phyloP scores from a whole-genome alignment of 64 coral and sea anemone species.

The Trachythela sp. region DNA sequence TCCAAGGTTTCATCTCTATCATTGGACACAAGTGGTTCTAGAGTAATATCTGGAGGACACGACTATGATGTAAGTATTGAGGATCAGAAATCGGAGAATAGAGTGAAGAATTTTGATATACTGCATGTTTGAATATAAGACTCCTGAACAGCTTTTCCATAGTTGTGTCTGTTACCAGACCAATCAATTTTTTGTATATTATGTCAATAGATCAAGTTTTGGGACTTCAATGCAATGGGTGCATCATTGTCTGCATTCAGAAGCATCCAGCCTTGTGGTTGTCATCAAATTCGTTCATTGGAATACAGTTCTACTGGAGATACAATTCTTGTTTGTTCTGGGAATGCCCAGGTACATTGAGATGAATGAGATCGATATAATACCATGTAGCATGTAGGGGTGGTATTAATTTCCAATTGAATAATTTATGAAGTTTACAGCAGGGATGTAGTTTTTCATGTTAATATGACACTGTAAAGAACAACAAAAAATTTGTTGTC shows the following conservation, averaged over 20 bases:
- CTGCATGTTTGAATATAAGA: too few species aligned
- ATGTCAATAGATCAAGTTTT: slow-evolving; percentile 71
- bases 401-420: too few species aligned
- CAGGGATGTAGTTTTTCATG: too few species aligned
- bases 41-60: slow-evolving; percentile 77
- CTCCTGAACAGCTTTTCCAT: too few species aligned
- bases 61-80: slow-evolving; percentile 76
- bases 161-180: too few species aligned
- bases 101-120: too few species aligned
- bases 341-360: slow-evolving; percentile 85
- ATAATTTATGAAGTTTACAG: too few species aligned
- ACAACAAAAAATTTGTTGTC: too few species aligned
- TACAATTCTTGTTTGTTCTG: slow-evolving; percentile 72
- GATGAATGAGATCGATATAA: not conserved
- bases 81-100: too few species aligned
- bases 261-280: slow-evolving; percentile 82
- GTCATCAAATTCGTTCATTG: slow-evolving; percentile 77
- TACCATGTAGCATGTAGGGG: too few species aligned
- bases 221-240: slow-evolving; percentile 98
- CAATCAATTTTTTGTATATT: not conserved
- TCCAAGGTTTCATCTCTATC: slow-evolving; percentile 74
- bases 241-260: slow-evolving; percentile 68
- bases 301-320: slow-evolving; percentile 88
- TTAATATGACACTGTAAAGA: too few species aligned
- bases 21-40: slow-evolving; percentile 79